A percentile compares a stretch with the other conserved stretches of the same genome.
These are phyloP conservation scores for Telenomus remus DNA, from an alignment of 1,140 invertebrate genomes.

Conservation along the genomic window DNA sequence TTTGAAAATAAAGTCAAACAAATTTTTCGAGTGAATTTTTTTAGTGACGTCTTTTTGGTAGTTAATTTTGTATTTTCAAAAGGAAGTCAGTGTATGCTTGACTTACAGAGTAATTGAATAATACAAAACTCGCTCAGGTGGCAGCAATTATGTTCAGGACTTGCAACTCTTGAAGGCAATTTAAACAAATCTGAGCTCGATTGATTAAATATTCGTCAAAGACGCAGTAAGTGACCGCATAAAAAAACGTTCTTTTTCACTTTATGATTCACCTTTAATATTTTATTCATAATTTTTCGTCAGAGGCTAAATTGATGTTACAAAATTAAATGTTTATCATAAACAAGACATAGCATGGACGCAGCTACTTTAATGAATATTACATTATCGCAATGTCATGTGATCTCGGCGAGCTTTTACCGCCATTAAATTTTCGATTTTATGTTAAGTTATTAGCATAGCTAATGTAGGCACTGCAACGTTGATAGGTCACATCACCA, in stretches of 20 bases:
- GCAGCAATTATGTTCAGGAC: conserved; percentile 41
- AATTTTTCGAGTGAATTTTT: too few relatives aligned
- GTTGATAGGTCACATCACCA: conserved; percentile 53
- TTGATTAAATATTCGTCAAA: conserved; percentile 41
- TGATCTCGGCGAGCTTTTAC: conserved; percentile 37
- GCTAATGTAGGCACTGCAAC: conserved; percentile 56
- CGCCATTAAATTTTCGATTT: conserved; percentile 58
- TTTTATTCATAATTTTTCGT: conserved; percentile 33
- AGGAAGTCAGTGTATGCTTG: conserved; percentile 28
- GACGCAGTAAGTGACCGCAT: conserved; percentile 34
- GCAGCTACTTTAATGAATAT: conserved; percentile 36
- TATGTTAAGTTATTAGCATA: conserved; percentile 59
- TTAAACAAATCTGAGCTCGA: conserved; percentile 32
- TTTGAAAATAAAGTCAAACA: conserved; percentile 34
- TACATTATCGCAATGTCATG: conserved; percentile 24
- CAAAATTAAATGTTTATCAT: conserved; percentile 34
- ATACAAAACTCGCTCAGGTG: conserved; percentile 47
- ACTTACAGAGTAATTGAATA: conserved; percentile 36
- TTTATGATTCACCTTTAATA: conserved; percentile 7
- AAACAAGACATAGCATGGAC: conserved; percentile 22
- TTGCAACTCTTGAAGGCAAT: conserved; percentile 22
- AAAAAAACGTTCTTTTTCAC: conserved; percentile 1
- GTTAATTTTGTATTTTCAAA: conserved; percentile 40
- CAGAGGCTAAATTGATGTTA: conserved; percentile 2
- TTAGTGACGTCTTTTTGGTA: conserved; percentile 5